These are phyloP conservation scores for Isaurus tuberculatus DNA, from an alignment of 92 coral and sea anemone genomes.

Conservation along the genomic window DNA sequence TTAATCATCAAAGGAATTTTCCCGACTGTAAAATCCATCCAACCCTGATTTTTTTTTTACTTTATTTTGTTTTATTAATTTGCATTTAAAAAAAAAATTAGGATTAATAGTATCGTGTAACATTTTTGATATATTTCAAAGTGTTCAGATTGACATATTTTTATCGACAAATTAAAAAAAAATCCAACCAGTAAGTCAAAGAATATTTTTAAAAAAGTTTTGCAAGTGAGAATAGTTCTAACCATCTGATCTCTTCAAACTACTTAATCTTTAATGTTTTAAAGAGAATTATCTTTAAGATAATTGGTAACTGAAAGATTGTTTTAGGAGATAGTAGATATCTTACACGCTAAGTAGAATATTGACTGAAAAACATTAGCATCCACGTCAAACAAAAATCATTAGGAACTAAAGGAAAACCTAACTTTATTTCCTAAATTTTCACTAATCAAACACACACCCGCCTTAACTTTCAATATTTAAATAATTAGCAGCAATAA, in stretches of 20 bases:
- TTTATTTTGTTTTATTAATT: neutral
- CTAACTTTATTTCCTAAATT: constrained; percentile 3
- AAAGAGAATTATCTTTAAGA: constrained; percentile 9
- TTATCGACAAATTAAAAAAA: neutral
- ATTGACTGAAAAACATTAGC: neutral
- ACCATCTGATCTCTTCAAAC: neutral
- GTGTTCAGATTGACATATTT: neutral
- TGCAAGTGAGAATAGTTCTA: neutral
- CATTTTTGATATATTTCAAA: constrained; percentile 1
- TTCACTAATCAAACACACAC: constrained; percentile 9
- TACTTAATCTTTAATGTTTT: constrained; percentile 11
- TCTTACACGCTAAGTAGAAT: neutral
- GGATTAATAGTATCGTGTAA: neutral
- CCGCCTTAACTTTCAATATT: neutral
- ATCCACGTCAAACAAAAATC: neutral
- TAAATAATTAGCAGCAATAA: neutral
- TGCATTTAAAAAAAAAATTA: neutral
- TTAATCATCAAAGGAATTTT: neutral
- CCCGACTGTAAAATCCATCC: neutral
- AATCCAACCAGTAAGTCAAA: neutral
- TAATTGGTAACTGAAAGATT: constrained; percentile 9
- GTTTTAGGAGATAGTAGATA: constrained; percentile 19
- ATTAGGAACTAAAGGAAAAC: neutral
- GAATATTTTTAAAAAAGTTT: neutral
- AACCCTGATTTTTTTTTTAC: neutral